Conservation (phyloP, 2,888 invertebrate species). For the Eumerus sabulonum region DNA sequence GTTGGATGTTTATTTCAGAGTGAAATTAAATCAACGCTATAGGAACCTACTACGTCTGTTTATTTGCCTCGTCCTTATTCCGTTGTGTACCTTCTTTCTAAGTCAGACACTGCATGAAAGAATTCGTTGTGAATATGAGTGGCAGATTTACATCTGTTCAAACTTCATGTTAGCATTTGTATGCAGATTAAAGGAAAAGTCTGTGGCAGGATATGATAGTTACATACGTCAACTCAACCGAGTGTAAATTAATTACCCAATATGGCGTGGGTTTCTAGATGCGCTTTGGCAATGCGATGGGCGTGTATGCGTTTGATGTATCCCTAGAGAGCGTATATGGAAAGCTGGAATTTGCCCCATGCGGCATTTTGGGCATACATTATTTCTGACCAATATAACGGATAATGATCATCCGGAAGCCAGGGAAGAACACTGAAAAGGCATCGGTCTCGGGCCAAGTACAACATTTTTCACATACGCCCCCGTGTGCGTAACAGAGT, state of each 20-base stretch:
- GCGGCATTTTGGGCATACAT: no score
- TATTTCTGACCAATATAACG: no score
- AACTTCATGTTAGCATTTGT: neutral
- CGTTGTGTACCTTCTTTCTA: neutral
- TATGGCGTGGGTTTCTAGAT: no score
- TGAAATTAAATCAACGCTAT: conserved; percentile 53
- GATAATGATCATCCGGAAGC: no score
- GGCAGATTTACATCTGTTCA: conserved; percentile 9
- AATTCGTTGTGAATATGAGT: conserved; percentile 22
- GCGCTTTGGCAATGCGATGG: no score
- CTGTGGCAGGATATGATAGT: neutral
- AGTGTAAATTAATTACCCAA: conserved; percentile 48
- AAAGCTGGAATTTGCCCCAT: no score
- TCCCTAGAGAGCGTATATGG: no score
- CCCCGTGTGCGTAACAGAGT: no score
- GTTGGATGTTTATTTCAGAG: conserved; percentile 41
- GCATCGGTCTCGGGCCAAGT: no score
- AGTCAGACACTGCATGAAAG: neutral
- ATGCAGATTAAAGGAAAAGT: neutral
- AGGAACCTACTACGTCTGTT: conserved; percentile 31
- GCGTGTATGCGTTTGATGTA: no score
- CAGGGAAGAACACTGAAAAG: no score
- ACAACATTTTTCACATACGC: no score
- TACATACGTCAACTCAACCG: conserved; percentile 43
- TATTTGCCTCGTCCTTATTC: conserved; percentile 2